phyloP scores from a whole-genome alignment of 2,113 vertebrate genomes.

The Lontra canadensis region DNA sequence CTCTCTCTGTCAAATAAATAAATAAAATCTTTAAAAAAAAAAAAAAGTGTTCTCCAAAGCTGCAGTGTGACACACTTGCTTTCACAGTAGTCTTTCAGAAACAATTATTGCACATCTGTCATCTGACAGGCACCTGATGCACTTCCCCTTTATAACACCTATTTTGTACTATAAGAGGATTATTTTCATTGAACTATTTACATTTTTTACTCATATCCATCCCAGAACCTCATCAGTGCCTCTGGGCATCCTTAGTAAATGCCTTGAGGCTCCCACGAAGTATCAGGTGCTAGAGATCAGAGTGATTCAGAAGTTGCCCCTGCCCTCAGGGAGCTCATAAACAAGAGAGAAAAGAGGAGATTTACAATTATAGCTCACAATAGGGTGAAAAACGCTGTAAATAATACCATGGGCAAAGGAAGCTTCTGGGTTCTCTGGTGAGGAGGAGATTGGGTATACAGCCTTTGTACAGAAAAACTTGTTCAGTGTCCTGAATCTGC shows the following conservation, averaged over 20 bases:
- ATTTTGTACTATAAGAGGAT: not conserved
- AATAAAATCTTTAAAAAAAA: no score
- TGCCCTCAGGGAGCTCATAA: not conserved
- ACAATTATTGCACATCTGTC: not conserved
- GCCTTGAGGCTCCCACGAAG: not conserved
- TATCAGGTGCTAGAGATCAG: not conserved
- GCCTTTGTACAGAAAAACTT: not conserved
- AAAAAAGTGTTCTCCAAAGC: not conserved
- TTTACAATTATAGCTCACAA: not conserved
- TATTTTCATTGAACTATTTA: conserved; percentile 6
- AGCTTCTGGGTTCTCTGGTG: not conserved
- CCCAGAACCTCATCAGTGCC: not conserved
- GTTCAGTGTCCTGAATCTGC: not conserved
- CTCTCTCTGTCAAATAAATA: no score
- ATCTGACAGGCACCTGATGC: not conserved
- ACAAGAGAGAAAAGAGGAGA: not conserved
- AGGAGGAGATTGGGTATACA: not conserved
- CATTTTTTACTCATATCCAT: not conserved
- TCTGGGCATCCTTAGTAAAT: not conserved
- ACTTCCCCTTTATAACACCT: not conserved
- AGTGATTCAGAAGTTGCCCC: conserved; percentile 30
- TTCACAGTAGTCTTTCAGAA: not conserved
- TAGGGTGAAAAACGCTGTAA: not conserved
- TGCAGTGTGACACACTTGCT: not conserved
- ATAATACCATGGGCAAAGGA: not conserved